Percentiles rank a stretch among this genome's conserved stretches.
phyloP scores from a whole-genome alignment of 2,797 vertebrate species.

The Pangasius sanitwongsei region DNA sequence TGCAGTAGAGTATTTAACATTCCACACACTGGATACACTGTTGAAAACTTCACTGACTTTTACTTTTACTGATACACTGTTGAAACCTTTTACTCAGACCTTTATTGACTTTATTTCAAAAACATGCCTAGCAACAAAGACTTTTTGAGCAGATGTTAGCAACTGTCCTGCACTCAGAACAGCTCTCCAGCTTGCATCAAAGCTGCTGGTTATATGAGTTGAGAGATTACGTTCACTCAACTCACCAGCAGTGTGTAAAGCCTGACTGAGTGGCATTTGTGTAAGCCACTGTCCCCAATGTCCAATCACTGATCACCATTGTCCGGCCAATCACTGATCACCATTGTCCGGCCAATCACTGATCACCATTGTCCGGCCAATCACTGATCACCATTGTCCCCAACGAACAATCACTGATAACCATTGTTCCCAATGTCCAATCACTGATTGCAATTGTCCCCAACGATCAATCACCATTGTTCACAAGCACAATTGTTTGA shows the following conservation, averaged over 20 bases:
- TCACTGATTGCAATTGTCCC: background rate
- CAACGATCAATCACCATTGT: background rate
- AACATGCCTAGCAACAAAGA: background rate
- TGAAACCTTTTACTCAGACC: too few relatives aligned
- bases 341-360: background rate
- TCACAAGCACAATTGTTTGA: background rate
- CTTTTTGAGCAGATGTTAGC: background rate
- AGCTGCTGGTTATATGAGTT: background rate
- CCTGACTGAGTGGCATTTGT: background rate
- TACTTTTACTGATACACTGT: too few relatives aligned
- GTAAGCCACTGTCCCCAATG: background rate
- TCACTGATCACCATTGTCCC: background rate
- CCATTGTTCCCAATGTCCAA: background rate
- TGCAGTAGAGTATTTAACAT: background rate
- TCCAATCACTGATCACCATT: background rate
- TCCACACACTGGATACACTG: background rate
- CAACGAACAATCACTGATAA: background rate
- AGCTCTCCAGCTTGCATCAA: background rate
- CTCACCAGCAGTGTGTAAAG: background rate
- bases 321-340: background rate
- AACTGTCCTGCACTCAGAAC: background rate
- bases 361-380: background rate
- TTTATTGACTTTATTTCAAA: background rate
- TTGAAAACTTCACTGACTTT: too few relatives aligned
- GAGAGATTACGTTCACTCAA: background rate